phyloP scores from a whole-genome alignment of 2,113 vertebrate genomes.

The Progne subis region DNA sequence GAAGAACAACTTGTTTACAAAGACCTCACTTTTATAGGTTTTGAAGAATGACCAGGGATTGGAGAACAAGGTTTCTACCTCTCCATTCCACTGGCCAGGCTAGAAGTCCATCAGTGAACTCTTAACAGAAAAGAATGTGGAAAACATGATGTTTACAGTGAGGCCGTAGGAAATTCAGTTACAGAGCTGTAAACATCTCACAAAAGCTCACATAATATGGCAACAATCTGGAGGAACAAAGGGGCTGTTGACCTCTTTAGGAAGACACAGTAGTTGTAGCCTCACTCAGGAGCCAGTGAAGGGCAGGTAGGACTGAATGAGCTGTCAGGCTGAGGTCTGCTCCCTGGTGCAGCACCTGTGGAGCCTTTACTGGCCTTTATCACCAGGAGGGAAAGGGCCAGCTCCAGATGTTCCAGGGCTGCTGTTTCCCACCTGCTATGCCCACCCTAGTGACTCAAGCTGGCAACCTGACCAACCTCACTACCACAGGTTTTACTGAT shows the following conservation, averaged over 20 bases:
- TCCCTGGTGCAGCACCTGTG: fast-evolving
- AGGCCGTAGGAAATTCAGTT: too few relatives aligned
- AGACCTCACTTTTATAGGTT: too few relatives aligned
- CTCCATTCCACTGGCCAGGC: too few relatives aligned
- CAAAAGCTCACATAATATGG: too few relatives aligned
- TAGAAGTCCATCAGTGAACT: too few relatives aligned
- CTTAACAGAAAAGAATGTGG: too few relatives aligned
- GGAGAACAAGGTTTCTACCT: too few relatives aligned
- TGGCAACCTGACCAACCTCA: not conserved
- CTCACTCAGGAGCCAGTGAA: not conserved
- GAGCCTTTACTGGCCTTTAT: not conserved
- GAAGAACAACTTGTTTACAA: too few relatives aligned
- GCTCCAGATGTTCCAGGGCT: not conserved
- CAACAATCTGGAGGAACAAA: not conserved
- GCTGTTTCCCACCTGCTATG: not conserved
- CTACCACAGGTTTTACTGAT: not conserved
- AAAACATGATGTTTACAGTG: too few relatives aligned
- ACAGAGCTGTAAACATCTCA: too few relatives aligned
- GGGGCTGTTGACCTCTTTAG: not conserved
- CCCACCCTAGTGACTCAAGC: not conserved
- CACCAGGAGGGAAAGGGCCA: not conserved
- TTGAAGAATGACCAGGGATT: too few relatives aligned
- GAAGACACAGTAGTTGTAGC: not conserved
- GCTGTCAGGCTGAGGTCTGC: not conserved
- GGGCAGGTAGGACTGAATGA: not conserved